Conservation (phyloP, 2,888 invertebrate species). For the Drosophila rubida region DNA sequence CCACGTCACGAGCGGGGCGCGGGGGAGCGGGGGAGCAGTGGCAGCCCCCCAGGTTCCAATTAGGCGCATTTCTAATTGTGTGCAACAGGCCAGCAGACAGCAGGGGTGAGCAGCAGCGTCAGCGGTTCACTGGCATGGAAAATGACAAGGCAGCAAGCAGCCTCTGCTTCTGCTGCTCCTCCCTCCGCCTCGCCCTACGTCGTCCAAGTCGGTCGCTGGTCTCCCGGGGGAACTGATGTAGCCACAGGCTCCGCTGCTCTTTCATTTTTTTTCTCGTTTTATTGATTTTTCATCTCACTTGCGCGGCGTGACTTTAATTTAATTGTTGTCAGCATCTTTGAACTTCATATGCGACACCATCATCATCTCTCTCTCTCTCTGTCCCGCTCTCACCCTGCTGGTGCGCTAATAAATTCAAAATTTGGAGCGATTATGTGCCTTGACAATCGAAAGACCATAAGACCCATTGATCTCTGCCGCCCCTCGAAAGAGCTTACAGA, state of each 20-base stretch:
- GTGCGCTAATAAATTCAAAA: constrained; percentile 69
- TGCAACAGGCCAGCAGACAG: constrained; percentile 49
- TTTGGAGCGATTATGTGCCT: constrained; percentile 71
- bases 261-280: constrained; percentile 45
- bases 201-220: not conserved
- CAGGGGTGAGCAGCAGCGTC: constrained; percentile 13
- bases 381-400: constrained; percentile 24
- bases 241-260: constrained; percentile 21
- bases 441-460: constrained; percentile 47
- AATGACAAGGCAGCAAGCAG: constrained; percentile 52
- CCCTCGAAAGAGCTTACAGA: not conserved
- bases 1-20: not conserved
- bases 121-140: constrained; percentile 72
- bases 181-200: too few relatives aligned
- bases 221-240: constrained; percentile 22
- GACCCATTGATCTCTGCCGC: constrained; percentile 65
- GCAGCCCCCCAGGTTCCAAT: constrained; percentile 60
- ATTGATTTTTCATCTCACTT: constrained; percentile 59
- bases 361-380: constrained; percentile 2
- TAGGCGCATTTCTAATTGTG: constrained; percentile 64
- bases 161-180: not conserved
- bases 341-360: constrained; percentile 51
- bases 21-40: not conserved
- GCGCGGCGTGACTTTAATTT: constrained; percentile 71
- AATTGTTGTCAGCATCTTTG: constrained; percentile 81